phyloP scores from a whole-genome alignment of 2,888 invertebrate species.

The Acleris holmiana region DNA sequence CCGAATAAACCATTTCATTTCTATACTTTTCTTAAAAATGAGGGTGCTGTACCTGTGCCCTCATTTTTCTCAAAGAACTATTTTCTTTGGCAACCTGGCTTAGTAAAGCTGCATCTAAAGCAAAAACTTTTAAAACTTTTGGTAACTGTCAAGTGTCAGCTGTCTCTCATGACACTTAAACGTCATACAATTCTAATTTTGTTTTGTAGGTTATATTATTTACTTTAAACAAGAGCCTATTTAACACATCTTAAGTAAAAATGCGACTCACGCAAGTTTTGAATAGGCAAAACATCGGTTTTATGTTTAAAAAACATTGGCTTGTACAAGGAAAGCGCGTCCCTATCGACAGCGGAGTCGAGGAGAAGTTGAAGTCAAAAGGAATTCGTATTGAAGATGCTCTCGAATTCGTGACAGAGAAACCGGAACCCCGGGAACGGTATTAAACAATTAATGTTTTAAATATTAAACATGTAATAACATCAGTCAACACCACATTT shows the following conservation, averaged over 20 bases:
- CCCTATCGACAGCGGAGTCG: slow-evolving; percentile 82
- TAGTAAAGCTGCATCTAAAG: no score
- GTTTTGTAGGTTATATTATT: slow-evolving; percentile 32
- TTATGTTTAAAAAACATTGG: slow-evolving; percentile 90
- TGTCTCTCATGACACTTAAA: not conserved
- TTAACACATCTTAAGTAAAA: slow-evolving; percentile 44
- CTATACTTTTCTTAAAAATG: no score
- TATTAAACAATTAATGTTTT: slow-evolving; percentile 39
- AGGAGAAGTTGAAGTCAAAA: slow-evolving; percentile 77
- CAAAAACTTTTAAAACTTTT: no score
- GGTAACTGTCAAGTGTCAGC: no score
- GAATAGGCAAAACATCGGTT: slow-evolving; percentile 88
- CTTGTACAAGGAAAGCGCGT: slow-evolving; percentile 86
- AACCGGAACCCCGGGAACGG: slow-evolving; percentile 61
- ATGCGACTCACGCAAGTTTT: slow-evolving; percentile 88
- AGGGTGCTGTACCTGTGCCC: no score
- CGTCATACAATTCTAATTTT: not conserved
- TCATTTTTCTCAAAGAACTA: no score
- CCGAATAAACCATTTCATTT: no score
- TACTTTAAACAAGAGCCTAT: not conserved
- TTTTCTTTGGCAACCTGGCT: no score
- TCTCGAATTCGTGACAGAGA: slow-evolving; percentile 81
- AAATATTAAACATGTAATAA: not conserved
- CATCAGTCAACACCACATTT: not conserved
- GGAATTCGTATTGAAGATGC: slow-evolving; percentile 87